Percentiles rank a stretch among this genome's conserved stretches.
Evolutionary conservation across 64 coral and sea anemone species (phyloP).

Genomic region (Stylophora pistillata): DNA sequence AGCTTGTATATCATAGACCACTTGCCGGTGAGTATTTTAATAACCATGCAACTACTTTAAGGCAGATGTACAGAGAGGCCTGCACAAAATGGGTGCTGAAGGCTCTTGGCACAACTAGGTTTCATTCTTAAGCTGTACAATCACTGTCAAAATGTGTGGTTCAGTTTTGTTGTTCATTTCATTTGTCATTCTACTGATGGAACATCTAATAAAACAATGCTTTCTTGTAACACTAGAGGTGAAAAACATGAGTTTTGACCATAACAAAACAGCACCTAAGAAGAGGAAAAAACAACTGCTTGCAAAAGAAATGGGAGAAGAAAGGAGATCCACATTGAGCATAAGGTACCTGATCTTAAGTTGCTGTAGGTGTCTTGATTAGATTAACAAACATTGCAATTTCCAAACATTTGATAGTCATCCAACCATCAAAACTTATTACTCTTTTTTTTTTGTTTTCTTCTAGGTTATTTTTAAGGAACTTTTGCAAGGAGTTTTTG

Average conservation of each 20-base stretch:
- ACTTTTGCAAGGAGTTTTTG: constrained; percentile 87
- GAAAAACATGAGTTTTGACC: constrained; percentile 94
- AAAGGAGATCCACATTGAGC: constrained; percentile 91
- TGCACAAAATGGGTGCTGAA: no score
- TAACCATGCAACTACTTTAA: no score
- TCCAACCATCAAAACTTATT: background rate
- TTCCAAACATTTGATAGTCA: background rate
- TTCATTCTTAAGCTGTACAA: no score
- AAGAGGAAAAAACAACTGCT: constrained; percentile 86
- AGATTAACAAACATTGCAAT: no score
- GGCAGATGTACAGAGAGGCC: no score
- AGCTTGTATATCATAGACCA: constrained; percentile 87
- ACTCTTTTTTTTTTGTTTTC: background rate
- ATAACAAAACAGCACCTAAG: constrained; percentile 75
- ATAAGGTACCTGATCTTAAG: constrained; percentile 61
- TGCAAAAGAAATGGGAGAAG: constrained; percentile 78
- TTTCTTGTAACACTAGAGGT: constrained; percentile 60
- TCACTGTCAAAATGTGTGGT: no score
- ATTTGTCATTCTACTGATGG: no score
- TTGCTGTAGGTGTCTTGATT: no score
- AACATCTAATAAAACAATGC: background rate
- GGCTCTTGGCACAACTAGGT: no score
- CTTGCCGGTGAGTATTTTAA: constrained; percentile 69
- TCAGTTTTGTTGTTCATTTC: no score
- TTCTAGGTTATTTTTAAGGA: constrained; percentile 88